Percentiles rank a stretch among this genome's conserved stretches.
These are phyloP conservation scores for Trematomus bernacchii DNA, from an alignment of 2,797 vertebrate genomes.

Conservation along the genomic window DNA sequence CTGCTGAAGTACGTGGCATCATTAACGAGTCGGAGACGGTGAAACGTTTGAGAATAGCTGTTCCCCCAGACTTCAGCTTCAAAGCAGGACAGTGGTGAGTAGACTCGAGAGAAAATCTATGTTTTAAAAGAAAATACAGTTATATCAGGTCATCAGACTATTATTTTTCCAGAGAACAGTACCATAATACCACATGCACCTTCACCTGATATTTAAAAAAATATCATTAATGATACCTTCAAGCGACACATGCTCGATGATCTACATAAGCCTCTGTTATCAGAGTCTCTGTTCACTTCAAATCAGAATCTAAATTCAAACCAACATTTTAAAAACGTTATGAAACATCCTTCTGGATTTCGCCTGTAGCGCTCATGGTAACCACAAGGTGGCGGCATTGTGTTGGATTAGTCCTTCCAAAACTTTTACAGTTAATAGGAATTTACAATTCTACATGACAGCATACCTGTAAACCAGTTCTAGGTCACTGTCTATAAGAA, in stretches of 20 bases:
- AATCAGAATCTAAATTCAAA: too few relatives aligned
- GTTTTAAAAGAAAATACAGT: too few relatives aligned
- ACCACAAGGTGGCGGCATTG: slow-evolving; percentile 61
- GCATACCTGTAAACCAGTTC: background rate
- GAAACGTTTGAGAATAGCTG: slow-evolving; percentile 89
- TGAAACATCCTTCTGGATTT: background rate
- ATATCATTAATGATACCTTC: too few relatives aligned
- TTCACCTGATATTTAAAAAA: too few relatives aligned
- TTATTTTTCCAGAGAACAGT: too few relatives aligned
- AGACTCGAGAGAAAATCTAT: background rate
- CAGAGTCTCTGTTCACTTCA: too few relatives aligned
- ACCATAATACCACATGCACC: too few relatives aligned
- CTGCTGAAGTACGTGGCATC: slow-evolving; percentile 91
- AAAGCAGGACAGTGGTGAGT: slow-evolving; percentile 98
- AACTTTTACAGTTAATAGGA: slow-evolving; percentile 11
- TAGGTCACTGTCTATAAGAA: background rate
- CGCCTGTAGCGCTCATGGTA: background rate
- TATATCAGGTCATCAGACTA: too few relatives aligned
- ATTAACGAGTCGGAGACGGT: slow-evolving; percentile 88
- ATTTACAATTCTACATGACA: background rate
- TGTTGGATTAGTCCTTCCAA: slow-evolving; percentile 3
- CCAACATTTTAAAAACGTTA: background rate
- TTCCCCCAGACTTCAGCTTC: slow-evolving; percentile 92
- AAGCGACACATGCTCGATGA: too few relatives aligned
- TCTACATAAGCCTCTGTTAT: too few relatives aligned